These are phyloP conservation scores for Avahi laniger DNA, from an alignment of 2,797 vertebrate species.

Conservation along the genomic window DNA sequence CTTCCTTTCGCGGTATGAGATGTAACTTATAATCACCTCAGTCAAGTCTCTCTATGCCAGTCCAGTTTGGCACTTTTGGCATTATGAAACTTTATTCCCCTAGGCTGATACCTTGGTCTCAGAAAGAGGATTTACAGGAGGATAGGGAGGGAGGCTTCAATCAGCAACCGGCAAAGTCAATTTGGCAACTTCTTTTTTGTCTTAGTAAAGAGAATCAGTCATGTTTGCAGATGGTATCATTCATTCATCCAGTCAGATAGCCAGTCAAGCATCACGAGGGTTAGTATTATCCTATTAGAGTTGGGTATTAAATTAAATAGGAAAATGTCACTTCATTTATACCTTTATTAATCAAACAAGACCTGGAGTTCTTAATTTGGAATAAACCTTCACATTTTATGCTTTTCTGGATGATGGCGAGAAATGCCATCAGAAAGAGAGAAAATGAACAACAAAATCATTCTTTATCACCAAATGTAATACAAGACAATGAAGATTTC, in stretches of 20 bases:
- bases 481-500: not conserved
- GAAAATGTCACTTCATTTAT: not conserved
- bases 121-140: not conserved
- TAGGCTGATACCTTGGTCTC: not conserved
- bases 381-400: not conserved
- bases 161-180: not conserved
- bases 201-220: not conserved
- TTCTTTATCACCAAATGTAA: not conserved
- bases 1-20: not conserved
- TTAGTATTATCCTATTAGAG: not conserved
- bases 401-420: not conserved
- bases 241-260: not conserved
- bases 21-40: not conserved
- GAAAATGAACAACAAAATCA: not conserved
- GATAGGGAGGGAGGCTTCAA: not conserved
- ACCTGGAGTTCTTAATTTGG: not conserved
- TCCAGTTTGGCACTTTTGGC: not conserved
- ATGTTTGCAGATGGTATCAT: not conserved
- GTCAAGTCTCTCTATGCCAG: not conserved
- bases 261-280: not conserved
- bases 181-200: not conserved
- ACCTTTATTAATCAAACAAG: not conserved
- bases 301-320: not conserved
- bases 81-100: not conserved
- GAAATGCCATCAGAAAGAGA: not conserved